phyloP scores from a whole-genome alignment of 2,113 vertebrate genomes.

The Monopterus albus region DNA sequence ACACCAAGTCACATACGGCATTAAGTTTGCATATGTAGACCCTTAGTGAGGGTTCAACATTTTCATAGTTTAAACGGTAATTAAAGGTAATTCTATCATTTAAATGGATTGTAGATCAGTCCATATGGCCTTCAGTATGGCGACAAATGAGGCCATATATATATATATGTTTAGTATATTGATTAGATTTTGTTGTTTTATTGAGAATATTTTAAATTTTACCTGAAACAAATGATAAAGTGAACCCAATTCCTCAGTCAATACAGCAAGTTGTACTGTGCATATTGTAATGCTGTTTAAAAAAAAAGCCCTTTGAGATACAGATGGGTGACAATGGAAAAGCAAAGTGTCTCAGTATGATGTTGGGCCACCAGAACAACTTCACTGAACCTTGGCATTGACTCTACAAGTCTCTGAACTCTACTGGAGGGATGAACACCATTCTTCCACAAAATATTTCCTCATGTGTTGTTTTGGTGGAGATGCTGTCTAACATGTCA shows the following conservation, averaged over 20 bases:
- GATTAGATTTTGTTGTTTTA: constrained; percentile 38
- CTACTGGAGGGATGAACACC: no score
- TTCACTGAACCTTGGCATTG: no score
- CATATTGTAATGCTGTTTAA: constrained; percentile 53
- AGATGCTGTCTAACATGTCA: no score
- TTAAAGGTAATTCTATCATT: constrained; percentile 68
- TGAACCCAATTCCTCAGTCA: constrained; percentile 44
- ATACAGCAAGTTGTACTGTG: constrained; percentile 44
- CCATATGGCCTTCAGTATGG: constrained; percentile 64
- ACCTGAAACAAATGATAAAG: constrained; percentile 23
- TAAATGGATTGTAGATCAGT: constrained; percentile 92
- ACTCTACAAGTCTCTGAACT: no score
- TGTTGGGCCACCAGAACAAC: no score
- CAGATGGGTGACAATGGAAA: no score
- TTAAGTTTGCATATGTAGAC: constrained; percentile 92
- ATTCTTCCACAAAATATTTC: no score
- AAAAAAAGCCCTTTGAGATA: constrained; percentile 40
- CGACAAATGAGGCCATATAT: constrained; percentile 36
- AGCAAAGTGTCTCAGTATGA: no score
- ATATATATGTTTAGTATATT: constrained; percentile 50
- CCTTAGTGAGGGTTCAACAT: constrained; percentile 45
- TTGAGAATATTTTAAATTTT: constrained; percentile 29
- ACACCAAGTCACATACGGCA: constrained; percentile 94
- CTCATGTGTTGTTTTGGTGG: no score
- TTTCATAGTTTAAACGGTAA: constrained; percentile 38